Evolutionary conservation across 2,113 vertebrate genomes (phyloP), one percentile per base, ranked within the genome.

Genomic region (Phodopus roborovskii): DNA sequence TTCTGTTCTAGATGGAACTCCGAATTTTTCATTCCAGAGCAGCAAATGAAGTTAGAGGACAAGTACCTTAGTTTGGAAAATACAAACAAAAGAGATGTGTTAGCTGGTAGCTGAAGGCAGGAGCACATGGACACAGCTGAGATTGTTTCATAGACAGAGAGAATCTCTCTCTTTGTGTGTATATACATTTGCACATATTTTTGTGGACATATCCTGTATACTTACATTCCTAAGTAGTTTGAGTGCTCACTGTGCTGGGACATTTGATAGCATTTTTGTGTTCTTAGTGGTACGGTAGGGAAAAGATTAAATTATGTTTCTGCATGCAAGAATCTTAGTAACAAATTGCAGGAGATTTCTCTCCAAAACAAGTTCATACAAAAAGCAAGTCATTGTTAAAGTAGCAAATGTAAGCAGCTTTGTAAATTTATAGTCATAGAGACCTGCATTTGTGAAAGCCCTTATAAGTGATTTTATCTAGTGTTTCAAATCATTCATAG

Each of bases 221-320:
- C 19, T 83, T 73, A 53, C n/a, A 36, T 58, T 42, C 4, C 36
- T 78, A 83, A 88, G 48, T 89, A 73, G 12, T 26, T 73, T 73
- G 58, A 26, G 3, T 91, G 13, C 48, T 90, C 16, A 53, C 26
- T 88, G 1, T 8, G 11, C 73, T 50, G 8, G 82, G 45, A 82
- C 11, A 78, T 26, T 92, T 86, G 53, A n/a, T 73, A n/a, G 1
- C 53, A 20, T 53, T 48, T 78, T 78, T 79, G 12, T 42, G 1
- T 94, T 91, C 16, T 94, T 93, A 90, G 26, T 89, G 60, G 50
- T 78, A 75, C 50, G 74, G 39, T 82, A 20, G 87, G 39, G 45
- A 90, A 92, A 94, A 92, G 62, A 74, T 88, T 75, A 50, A 83
- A 58, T 91, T 91, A 53, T 71, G 22, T 88, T 92, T 96, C 70